A percentile compares a stretch with the other conserved stretches of the same genome.
These are phyloP conservation scores for Myoxocephalus aenaeus DNA, from an alignment of 2,797 vertebrate species.

Conservation along the genomic window DNA sequence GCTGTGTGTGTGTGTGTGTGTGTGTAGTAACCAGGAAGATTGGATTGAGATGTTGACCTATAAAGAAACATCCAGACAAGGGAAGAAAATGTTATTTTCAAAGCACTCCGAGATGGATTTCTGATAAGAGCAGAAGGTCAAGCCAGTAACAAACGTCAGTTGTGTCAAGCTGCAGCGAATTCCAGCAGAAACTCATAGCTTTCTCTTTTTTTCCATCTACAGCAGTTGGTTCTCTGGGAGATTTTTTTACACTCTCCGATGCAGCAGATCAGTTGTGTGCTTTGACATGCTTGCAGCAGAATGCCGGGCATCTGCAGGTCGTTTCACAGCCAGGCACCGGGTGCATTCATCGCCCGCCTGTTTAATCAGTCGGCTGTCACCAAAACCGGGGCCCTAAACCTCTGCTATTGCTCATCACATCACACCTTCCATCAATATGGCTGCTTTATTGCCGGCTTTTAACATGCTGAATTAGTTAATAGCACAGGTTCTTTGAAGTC, in stretches of 20 bases:
- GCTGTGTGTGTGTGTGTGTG: constrained; percentile 7
- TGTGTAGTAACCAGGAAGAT: constrained; percentile 56
- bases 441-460: constrained; percentile 37
- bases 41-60: constrained; percentile 65
- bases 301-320: constrained; percentile 52
- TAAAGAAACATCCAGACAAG: constrained; percentile 42
- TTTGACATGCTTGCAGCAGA: constrained; percentile 57
- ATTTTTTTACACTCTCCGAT: neutral
- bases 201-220: neutral
- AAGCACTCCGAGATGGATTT: constrained; percentile 39
- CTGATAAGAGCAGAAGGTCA: constrained; percentile 52
- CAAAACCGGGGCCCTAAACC: constrained; percentile 51
- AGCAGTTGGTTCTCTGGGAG: neutral
- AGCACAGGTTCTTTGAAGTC: constrained; percentile 16
- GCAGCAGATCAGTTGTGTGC: constrained; percentile 30
- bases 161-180: constrained; percentile 31
- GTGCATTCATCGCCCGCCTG: constrained; percentile 67
- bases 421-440: constrained; percentile 55
- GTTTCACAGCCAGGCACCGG: constrained; percentile 58
- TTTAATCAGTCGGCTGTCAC: constrained; percentile 78
- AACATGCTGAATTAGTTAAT: constrained; percentile 47
- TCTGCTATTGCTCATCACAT: constrained; percentile 59
- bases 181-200: constrained; percentile 16
- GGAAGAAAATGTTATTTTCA: constrained; percentile 22
- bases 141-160: constrained; percentile 36